These are phyloP conservation scores for Barbus barbus DNA, from an alignment of 2,113 vertebrate genomes.

Conservation along the genomic window DNA sequence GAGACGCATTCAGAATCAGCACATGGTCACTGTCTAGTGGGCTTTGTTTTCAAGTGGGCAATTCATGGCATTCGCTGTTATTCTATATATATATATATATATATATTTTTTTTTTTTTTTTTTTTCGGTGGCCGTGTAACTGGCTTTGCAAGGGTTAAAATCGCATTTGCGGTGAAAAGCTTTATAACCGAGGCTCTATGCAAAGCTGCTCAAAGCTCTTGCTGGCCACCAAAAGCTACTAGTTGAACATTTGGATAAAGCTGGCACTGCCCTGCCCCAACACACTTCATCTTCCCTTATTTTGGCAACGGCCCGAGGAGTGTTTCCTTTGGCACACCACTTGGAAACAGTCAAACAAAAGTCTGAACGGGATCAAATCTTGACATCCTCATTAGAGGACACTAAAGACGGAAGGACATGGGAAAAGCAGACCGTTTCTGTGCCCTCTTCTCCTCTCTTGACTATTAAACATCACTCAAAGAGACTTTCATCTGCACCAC, in stretches of 20 bases:
- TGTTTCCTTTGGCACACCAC: conserved; percentile 69
- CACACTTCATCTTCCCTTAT: conserved; percentile 45
- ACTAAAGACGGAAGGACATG: conserved; percentile 53
- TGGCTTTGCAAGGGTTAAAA: neutral
- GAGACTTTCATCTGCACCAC: conserved; percentile 51
- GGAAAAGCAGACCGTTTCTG: conserved; percentile 54
- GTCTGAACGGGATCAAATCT: conserved; percentile 62
- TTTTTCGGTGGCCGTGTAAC: neutral
- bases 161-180: neutral
- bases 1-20: too few relatives aligned
- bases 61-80: too few relatives aligned
- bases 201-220: conserved; percentile 30
- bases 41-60: too few relatives aligned
- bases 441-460: conserved; percentile 49
- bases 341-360: conserved; percentile 69
- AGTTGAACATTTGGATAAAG: conserved; percentile 31
- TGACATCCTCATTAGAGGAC: conserved; percentile 61
- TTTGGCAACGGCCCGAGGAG: conserved; percentile 58
- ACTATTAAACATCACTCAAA: conserved; percentile 56
- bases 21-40: too few relatives aligned
- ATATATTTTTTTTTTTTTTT: too few relatives aligned
- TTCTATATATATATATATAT: too few relatives aligned
- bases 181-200: neutral
- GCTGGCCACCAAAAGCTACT: conserved; percentile 4
- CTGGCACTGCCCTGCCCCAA: conserved; percentile 59